Evolutionary conservation across 2,113 vertebrate genomes (phyloP).

Genomic region (Axis porcinus): DNA sequence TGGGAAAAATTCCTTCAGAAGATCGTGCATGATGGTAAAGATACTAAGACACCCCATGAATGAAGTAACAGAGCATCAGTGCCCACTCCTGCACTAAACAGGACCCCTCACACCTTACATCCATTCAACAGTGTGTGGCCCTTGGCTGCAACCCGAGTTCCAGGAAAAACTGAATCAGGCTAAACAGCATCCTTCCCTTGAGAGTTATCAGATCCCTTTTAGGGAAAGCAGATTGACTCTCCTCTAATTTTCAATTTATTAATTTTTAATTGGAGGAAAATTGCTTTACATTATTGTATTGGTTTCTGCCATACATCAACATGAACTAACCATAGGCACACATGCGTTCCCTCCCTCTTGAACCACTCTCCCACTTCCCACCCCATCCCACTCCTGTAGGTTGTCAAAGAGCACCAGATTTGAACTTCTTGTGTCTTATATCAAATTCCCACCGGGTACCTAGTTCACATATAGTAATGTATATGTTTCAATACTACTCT

Average conservation of each 20-base stretch:
- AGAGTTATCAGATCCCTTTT: neutral
- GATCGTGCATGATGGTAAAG: accelerated
- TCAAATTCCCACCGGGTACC: neutral
- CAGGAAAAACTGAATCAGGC: neutral
- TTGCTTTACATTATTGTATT: neutral
- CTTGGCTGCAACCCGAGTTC: neutral
- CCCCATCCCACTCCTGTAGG: neutral
- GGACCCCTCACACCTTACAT: neutral
- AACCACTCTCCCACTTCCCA: neutral
- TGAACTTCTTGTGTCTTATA: neutral
- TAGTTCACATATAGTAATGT: neutral
- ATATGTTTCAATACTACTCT: neutral
- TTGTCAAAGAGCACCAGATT: neutral
- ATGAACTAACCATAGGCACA: neutral
- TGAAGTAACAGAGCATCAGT: accelerated
- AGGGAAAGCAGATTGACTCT: neutral
- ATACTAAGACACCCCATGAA: neutral
- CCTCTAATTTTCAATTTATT: neutral
- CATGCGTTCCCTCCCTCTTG: neutral
- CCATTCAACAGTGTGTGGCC: neutral
- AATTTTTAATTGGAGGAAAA: neutral
- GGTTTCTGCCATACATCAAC: neutral
- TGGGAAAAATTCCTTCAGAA: neutral
- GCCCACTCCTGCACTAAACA: accelerated
- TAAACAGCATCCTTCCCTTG: neutral